Base-by-base conservation (phyloP, 2,113 vertebrate species). In the Romanogobio albipinnatus region DNA sequence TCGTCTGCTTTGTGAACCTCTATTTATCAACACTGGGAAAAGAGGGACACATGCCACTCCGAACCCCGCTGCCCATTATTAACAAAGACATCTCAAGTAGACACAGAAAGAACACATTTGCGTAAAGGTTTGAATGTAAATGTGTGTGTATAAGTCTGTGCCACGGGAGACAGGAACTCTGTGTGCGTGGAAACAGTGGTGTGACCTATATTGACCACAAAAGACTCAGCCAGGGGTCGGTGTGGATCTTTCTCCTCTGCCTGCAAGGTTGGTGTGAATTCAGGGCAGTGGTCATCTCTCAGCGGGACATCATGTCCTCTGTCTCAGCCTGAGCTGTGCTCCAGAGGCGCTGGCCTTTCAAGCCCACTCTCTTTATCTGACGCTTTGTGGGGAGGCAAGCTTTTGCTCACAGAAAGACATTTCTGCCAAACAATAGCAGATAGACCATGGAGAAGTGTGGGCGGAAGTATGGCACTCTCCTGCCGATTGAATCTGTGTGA, bases 351-450 rank as follows among this genome's bases (percentile, higher is more conserved):
- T 19, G 26, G 83, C 71, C 61, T 76, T 84, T 80, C 78, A 86
- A 61, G 53, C 22, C 43, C 75, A 84, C 82, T 84, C 82, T 86
- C 77, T 86, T 85, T 82, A 86, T 86, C 85, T 78, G 78, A 70
- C 17, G 84, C 80, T 75, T 85, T 79, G 66, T 39, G 58, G 80
- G 84, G 84, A 80, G 74, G 66, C 26, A 4, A 59, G 80, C 56
- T 58, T 76, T 43, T 77, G 51, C 64, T 56, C 51, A 58, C 73
- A 85, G 64, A 85, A 83, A 85, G 24, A 80, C 84, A 79, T 75
- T 83, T 79, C 74, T 85, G 80, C 26, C 70, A 76, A 76, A 73
- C 78, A 64, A 49, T 62, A 79, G 62, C 17, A 85, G 86, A 87
- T 62, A 74, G 29, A 29, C 68, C 64, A 77, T 33, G 75, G 79